Evolutionary conservation across 2,113 vertebrate species (phyloP), one percentile per base, ranked within the genome.

Genomic region (Equus quagga): DNA sequence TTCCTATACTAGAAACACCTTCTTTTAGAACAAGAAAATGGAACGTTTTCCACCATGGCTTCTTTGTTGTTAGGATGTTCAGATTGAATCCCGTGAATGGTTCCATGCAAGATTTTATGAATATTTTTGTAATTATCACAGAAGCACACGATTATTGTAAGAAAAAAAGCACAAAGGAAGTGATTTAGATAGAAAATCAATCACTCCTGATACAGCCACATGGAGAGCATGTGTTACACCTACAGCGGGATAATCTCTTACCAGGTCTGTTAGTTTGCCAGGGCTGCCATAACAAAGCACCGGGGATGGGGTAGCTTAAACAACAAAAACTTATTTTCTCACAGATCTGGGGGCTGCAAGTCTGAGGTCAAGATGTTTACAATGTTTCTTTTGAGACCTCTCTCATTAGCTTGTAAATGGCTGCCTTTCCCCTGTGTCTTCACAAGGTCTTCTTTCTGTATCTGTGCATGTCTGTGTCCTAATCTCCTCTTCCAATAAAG

Each of bases 11-110:
- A 56, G 54, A 86, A 92, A 91, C 23, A 85, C 1, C 10, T 64
- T 96, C 17, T 80, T 96, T 84, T 87, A 89, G 58, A 78, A 91
- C 67, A 73, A 94, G 62, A 92, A 97, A 89, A 78, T 17, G 9
- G 46, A 31, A 51, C 5, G 0, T 76, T 87, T 88, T 96, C 69
- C 28, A 54, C 70, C 49, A 10, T 58, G 49, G 33, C 12, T 84
- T 78, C 60, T 95, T 91, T 67, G n/a, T 95, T 49, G 14, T 91
- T 76, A 83, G 82, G 14, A 56, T 88, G 93, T 95, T 94, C 51
- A 83, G 31, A 70, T 24, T 80, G 72, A 67, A 93, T 64, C 26
- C 31, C 24, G 31, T 3, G 19, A 91, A 88, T 92, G 33, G 28
- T 33, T 94, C n/a, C 23, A 36, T 19, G 19, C 41, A 86, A 80